Percentiles rank a stretch among this genome's conserved stretches.
These are phyloP conservation scores for Taxidea taxus DNA, from an alignment of 2,113 vertebrate genomes.

Conservation along the genomic window DNA sequence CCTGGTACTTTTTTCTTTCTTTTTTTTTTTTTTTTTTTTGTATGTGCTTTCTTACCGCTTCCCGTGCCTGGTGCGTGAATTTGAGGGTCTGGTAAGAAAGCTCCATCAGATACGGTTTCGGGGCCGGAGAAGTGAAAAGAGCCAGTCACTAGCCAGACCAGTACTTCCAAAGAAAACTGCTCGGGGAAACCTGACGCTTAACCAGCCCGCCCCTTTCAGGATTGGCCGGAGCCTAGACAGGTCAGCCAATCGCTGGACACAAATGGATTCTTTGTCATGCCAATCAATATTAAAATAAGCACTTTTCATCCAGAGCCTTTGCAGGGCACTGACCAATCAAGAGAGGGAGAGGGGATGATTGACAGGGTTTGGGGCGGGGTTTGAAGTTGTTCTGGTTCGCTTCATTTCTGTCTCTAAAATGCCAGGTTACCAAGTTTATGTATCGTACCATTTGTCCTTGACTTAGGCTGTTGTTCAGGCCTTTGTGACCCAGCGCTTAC, in stretches of 20 bases:
- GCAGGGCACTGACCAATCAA: neutral
- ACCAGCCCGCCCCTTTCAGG: slow-evolving; percentile 55
- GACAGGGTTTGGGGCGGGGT: neutral
- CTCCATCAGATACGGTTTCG: slow-evolving; percentile 58
- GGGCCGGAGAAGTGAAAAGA: neutral
- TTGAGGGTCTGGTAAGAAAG: slow-evolving; percentile 75
- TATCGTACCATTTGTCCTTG: neutral
- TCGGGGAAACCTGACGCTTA: slow-evolving; percentile 31
- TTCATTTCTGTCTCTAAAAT: neutral
- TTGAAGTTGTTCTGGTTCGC: neutral
- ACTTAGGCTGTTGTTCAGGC: neutral
- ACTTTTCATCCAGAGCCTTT: neutral
- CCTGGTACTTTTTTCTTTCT: neutral
- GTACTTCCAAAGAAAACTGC: neutral
- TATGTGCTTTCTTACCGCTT: slow-evolving; percentile 68
- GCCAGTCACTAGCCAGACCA: neutral
- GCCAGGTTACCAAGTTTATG: neutral
- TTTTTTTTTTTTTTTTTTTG: neutral
- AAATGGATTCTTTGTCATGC: neutral
- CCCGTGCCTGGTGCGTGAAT: slow-evolving; percentile 71
- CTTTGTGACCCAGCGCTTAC: neutral
- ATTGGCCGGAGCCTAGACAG: slow-evolving; percentile 42
- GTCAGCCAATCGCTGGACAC: slow-evolving; percentile 43
- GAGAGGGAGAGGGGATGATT: neutral
- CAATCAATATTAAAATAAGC: slow-evolving; percentile 35